Percentiles rank a stretch among this genome's conserved stretches.
Conservation (phyloP, 2,888 invertebrate genomes). For the Eupithecia insigniata region DNA sequence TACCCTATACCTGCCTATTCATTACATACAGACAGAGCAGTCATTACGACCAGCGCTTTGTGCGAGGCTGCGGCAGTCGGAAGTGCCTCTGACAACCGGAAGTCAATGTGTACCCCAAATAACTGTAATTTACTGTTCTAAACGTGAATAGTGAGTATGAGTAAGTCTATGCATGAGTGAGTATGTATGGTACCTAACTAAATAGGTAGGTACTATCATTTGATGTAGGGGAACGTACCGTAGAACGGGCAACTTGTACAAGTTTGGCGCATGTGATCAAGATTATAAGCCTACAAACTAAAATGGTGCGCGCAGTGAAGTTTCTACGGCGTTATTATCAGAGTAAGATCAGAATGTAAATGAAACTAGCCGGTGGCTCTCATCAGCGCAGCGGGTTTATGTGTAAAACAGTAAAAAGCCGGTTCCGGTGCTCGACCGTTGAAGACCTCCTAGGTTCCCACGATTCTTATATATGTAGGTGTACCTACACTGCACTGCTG, state of each 20-base stretch:
- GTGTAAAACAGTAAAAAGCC: not conserved
- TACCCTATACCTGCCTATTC: constrained; percentile 15
- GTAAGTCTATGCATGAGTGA: not conserved
- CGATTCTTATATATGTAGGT: too few species aligned
- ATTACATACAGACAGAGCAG: not conserved
- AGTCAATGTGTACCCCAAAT: constrained; percentile 43
- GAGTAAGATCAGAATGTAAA: not conserved
- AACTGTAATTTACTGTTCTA: constrained; percentile 24
- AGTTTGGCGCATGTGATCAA: not conserved
- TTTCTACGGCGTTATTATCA: not conserved
- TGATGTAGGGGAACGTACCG: too few species aligned
- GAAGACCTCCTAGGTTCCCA: constrained; percentile 17
- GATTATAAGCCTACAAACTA: not conserved
- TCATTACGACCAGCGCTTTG: constrained; percentile 31
- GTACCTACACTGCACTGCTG: constrained; percentile 4
- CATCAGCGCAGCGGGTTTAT: not conserved
- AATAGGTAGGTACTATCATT: too few species aligned
- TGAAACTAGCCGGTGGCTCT: not conserved
- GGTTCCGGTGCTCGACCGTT: not conserved
- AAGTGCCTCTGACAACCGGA: constrained; percentile 49
- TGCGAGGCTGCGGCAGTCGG: constrained; percentile 34
- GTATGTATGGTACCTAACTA: too few species aligned
- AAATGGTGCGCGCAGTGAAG: not conserved
- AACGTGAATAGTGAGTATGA: not conserved
- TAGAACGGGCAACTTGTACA: not conserved